These are phyloP conservation scores for Cettia cetti DNA, from an alignment of 2,113 vertebrate genomes.

Conservation along the genomic window DNA sequence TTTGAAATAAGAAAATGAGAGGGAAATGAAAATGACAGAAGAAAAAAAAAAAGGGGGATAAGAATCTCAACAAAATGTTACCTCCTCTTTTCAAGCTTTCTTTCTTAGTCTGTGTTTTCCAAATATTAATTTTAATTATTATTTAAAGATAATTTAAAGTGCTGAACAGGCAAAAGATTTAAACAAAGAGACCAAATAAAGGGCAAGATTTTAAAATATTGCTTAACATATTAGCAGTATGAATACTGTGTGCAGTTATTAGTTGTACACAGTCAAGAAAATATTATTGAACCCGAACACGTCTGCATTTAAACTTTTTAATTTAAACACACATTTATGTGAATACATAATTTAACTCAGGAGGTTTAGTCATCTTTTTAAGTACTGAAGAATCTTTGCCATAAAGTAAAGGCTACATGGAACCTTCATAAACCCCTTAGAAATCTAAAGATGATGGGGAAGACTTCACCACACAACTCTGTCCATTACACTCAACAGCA, in stretches of 20 bases:
- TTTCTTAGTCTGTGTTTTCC: neutral
- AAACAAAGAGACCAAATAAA: neutral
- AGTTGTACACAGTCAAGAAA: neutral
- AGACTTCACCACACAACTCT: neutral
- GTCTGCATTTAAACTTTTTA: neutral
- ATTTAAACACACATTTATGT: too few relatives aligned
- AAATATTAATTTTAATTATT: neutral
- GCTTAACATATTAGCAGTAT: neutral
- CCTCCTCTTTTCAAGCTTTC: neutral
- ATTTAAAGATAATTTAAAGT: neutral
- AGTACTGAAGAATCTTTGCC: neutral
- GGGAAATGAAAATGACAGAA: constrained; percentile 4
- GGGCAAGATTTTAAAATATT: neutral
- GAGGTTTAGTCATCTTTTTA: neutral
- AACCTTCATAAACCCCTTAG: neutral
- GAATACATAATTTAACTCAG: neutral
- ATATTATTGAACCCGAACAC: neutral
- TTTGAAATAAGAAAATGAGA: constrained; percentile 24
- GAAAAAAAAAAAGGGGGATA: neutral
- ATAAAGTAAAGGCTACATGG: neutral
- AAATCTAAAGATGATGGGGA: neutral
- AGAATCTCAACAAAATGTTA: neutral
- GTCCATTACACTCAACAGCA: too few relatives aligned
- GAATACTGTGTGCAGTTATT: neutral
- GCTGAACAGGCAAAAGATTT: neutral